These are phyloP conservation scores for Pseudomugil tenellus DNA, from an alignment of 2,797 vertebrate species.

Conservation along the genomic window DNA sequence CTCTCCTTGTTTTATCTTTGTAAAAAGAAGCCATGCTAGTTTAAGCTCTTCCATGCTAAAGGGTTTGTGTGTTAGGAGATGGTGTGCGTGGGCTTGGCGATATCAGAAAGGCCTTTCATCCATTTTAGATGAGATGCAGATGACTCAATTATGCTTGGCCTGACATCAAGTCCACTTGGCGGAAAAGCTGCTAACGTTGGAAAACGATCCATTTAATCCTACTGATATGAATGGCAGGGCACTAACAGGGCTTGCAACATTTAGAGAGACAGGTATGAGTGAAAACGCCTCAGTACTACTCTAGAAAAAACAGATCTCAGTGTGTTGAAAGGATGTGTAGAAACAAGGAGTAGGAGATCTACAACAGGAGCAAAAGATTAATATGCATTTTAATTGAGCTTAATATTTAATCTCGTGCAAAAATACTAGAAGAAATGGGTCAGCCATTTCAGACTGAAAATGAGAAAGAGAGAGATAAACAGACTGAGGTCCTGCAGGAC, in stretches of 20 bases:
- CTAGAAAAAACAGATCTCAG: constrained; percentile 21
- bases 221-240: constrained; percentile 65
- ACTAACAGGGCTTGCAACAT: constrained; percentile 56
- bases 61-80: neutral
- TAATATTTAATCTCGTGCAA: neutral
- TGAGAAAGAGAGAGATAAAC: constrained; percentile 52
- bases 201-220: constrained; percentile 77
- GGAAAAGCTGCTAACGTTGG: constrained; percentile 72
- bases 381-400: neutral
- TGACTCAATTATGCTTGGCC: constrained; percentile 82
- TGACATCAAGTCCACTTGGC: constrained; percentile 69
- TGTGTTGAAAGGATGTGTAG: constrained; percentile 50
- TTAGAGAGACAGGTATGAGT: constrained; percentile 65
- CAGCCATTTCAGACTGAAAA: constrained; percentile 57
- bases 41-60: constrained; percentile 45
- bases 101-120: constrained; percentile 79
- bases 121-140: constrained; percentile 81
- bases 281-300: constrained; percentile 53
- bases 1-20: constrained; percentile 23
- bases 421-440: constrained; percentile 77
- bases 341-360: constrained; percentile 12
- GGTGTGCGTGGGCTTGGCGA: constrained; percentile 26
- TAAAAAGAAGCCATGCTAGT: constrained; percentile 44
- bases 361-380: neutral
- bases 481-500: constrained; percentile 64